These are phyloP conservation scores for Phaethornis superciliosus DNA, from an alignment of 2,113 vertebrate species.

Conservation along the genomic window DNA sequence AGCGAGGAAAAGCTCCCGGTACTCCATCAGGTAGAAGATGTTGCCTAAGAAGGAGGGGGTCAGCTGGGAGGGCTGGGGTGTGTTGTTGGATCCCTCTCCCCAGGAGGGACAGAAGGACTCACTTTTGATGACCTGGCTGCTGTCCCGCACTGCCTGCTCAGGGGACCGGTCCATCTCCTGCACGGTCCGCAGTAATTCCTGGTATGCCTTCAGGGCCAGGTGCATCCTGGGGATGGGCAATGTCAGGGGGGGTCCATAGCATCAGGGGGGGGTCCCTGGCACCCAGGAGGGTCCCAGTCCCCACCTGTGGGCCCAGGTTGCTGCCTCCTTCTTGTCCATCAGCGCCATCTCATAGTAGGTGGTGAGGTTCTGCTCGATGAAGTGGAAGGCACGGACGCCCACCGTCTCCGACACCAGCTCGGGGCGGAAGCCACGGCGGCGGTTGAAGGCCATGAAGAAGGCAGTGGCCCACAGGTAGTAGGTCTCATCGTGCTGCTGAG, in stretches of 20 bases:
- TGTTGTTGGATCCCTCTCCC: no score
- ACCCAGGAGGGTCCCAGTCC: not conserved
- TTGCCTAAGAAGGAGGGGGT: slow-evolving; percentile 78
- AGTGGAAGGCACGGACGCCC: slow-evolving; percentile 90
- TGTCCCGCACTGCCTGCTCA: slow-evolving; percentile 85
- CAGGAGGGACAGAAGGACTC: slow-evolving; percentile 18
- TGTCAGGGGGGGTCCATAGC: not conserved
- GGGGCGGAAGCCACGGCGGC: slow-evolving; percentile 83
- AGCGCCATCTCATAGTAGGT: slow-evolving; percentile 96
- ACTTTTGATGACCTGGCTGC: slow-evolving; percentile 93
- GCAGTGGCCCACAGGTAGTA: slow-evolving; percentile 94
- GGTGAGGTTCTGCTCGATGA: slow-evolving; percentile 93
- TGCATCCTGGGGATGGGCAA: slow-evolving; percentile 83
- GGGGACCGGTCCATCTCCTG: slow-evolving; percentile 91
- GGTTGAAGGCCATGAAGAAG: slow-evolving; percentile 98
- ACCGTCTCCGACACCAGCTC: slow-evolving; percentile 95
- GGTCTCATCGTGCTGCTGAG: slow-evolving; percentile 92
- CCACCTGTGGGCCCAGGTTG: slow-evolving; percentile 91
- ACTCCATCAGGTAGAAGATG: slow-evolving; percentile 98
- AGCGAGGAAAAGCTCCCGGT: slow-evolving; percentile 91
- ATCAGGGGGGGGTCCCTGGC: no score
- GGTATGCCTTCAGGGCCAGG: slow-evolving; percentile 93
- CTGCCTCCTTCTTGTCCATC: slow-evolving; percentile 89
- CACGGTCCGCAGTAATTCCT: slow-evolving; percentile 90
- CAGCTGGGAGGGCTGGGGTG: fast-evolving